Evolutionary conservation across 2,888 invertebrate genomes (phyloP), one percentile per base, ranked within the genome.

Genomic region (Gerris lacustris): DNA sequence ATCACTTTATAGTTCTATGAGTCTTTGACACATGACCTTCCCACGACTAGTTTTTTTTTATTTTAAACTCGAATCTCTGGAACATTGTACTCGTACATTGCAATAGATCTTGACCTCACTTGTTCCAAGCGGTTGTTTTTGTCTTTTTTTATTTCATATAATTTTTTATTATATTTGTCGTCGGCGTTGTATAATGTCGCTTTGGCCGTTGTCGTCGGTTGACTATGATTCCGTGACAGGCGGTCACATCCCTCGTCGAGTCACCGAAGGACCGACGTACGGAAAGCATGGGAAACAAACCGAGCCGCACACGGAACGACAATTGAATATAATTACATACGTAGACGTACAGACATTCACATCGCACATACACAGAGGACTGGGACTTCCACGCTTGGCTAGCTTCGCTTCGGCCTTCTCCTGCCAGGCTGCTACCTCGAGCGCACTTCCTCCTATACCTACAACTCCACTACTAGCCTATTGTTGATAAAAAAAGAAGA

Each of bases 351-450:
- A 55, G 11, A 55, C 55, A 55, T 55, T 55, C 55, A 55, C 55
- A 55, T 55, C 9, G 31, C 9, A 55, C 55, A 55, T 55, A 55
- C 11, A 11, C 55, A 55, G 55, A 31, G 31, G 31, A 31, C 31
- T 55, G 55, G 55, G 55, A 55, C 55, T 55, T 55, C 55, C 55
- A 55, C 55, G 55, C 55, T 55, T 55, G 55, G 55, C 55, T 55
- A 55, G 55, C 55, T 55, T 55, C 55, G 55, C 55, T 55, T 55
- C 55, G 55, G 55, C 55, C 55, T 55, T 55, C 55, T 55, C 55
- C 15, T 55, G 55, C 55, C 11, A 55, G 15, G 55, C 55, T 55
- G 55, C 55, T 55, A 55, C 55, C 11, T 55, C 55, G 55, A 55
- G 55, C 55, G 55, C 55, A 55, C 11, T 55, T 55, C 55, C 55